phyloP scores from a whole-genome alignment of 2,113 vertebrate species.

The Sylvietta virens region DNA sequence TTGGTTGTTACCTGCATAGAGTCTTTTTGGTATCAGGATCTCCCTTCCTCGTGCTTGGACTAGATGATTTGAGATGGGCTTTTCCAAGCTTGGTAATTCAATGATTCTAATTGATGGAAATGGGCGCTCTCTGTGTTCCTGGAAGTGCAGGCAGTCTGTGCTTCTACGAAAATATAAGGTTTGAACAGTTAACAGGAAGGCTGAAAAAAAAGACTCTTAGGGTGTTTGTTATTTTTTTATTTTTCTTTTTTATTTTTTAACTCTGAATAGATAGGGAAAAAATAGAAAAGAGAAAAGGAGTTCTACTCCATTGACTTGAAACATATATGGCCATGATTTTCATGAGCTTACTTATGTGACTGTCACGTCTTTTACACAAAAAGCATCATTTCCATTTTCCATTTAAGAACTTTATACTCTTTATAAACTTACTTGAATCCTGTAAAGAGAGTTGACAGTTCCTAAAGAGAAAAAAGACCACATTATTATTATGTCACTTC shows the following conservation, averaged over 20 bases:
- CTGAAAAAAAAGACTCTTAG: background rate
- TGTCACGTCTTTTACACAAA: constrained; percentile 17
- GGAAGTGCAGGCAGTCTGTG: background rate
- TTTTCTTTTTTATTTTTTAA: background rate
- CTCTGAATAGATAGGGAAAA: background rate
- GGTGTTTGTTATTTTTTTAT: fast-evolving
- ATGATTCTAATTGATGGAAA: background rate
- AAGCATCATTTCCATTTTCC: constrained; percentile 32
- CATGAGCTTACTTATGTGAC: background rate
- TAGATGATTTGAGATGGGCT: background rate
- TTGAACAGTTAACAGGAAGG: background rate
- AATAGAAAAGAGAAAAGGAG: background rate
- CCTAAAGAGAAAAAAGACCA: constrained; percentile 20
- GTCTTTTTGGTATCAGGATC: background rate
- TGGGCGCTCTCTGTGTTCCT: background rate
- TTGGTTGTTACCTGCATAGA: background rate
- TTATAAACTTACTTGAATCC: constrained; percentile 41
- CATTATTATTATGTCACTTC: constrained; percentile 51
- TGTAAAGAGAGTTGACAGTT: constrained; percentile 37
- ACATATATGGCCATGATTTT: background rate
- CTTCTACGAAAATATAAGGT: background rate
- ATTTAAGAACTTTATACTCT: constrained; percentile 47
- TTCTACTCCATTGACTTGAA: background rate
- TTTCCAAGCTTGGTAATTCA: background rate
- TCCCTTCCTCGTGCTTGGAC: background rate